phyloP scores from a whole-genome alignment of 2,797 vertebrate species.

The Miichthys miiuy region DNA sequence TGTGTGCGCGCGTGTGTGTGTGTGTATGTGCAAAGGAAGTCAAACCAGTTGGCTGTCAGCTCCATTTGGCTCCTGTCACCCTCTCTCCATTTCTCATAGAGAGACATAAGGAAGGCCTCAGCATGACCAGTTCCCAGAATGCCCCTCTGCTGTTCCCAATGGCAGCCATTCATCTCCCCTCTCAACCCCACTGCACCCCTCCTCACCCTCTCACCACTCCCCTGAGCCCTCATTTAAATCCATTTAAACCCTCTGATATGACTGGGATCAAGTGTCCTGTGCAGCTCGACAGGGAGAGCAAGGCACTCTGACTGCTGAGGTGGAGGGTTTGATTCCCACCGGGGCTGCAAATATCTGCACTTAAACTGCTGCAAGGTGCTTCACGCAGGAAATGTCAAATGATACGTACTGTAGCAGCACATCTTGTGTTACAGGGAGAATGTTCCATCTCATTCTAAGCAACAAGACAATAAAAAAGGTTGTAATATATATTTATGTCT shows the following conservation, averaged over 20 bases:
- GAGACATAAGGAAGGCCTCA: conserved; percentile 77
- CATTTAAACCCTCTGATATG: conserved; percentile 70
- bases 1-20: conserved; percentile 41
- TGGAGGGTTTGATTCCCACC: conserved; percentile 63
- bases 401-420: background rate
- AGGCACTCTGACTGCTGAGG: conserved; percentile 50
- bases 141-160: conserved; percentile 56
- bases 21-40: conserved; percentile 61
- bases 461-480: too few species aligned
- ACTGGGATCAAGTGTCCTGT: conserved; percentile 75
- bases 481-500: too few species aligned
- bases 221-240: conserved; percentile 73
- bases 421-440: background rate
- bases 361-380: conserved; percentile 39
- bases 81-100: conserved; percentile 77
- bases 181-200: background rate
- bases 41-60: conserved; percentile 73
- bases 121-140: conserved; percentile 72
- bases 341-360: conserved; percentile 31
- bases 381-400: conserved; percentile 15
- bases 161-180: conserved; percentile 42
- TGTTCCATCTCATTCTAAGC: background rate
- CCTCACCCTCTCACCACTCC: conserved; percentile 44
- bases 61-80: conserved; percentile 80
- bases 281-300: conserved; percentile 35